Conservation (phyloP, 1,140 invertebrate genomes). For the Wiebesia pumilae region DNA sequence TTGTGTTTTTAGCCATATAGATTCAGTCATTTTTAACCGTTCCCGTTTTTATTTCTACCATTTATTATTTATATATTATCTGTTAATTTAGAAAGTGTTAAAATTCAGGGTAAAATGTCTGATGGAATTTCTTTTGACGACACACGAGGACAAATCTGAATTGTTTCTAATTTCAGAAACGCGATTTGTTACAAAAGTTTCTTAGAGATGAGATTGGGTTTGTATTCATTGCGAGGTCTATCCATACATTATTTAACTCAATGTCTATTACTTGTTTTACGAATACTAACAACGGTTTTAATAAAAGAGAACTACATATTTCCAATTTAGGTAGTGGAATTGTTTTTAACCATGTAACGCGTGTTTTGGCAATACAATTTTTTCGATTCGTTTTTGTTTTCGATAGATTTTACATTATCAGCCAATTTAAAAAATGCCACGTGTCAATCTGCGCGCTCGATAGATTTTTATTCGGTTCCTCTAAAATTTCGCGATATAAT, state of each 20-base stretch:
- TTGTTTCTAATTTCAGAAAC: constrained; percentile 17
- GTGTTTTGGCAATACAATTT: too few species aligned
- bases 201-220: neutral
- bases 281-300: neutral
- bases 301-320: constrained; percentile 22
- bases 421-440: too few species aligned
- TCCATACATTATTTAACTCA: neutral
- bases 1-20: neutral
- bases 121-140: neutral
- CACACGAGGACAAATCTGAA: neutral
- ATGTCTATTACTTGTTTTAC: neutral
- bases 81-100: neutral
- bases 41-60: neutral
- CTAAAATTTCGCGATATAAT: too few species aligned
- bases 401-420: too few species aligned
- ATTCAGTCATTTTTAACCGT: neutral
- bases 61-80: neutral
- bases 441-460: too few species aligned
- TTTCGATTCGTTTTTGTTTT: too few species aligned
- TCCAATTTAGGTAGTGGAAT: constrained; percentile 19
- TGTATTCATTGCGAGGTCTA: constrained; percentile 22
- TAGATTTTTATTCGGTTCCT: too few species aligned
- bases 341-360: constrained; percentile 19
- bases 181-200: constrained; percentile 37
- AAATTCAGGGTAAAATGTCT: neutral